These are phyloP conservation scores for Tipula vernalis DNA, from an alignment of 2,888 invertebrate genomes.

Conservation along the genomic window DNA sequence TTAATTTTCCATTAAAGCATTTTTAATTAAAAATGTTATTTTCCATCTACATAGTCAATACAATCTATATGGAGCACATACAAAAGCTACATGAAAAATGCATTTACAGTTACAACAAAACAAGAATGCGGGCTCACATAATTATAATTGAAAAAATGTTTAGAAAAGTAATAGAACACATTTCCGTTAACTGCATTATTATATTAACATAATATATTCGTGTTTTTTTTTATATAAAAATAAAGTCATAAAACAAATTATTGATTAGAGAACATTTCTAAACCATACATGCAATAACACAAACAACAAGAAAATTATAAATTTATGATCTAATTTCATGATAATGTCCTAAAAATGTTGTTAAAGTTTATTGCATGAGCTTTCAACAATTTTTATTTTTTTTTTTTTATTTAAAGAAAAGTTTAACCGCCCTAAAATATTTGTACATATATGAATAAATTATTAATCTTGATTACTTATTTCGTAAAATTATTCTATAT, in stretches of 20 bases:
- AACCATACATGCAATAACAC: neutral
- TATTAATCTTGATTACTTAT: neutral
- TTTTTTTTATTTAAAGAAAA: neutral
- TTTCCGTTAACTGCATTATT: slow-evolving; percentile 4
- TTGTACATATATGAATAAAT: neutral
- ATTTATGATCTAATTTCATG: neutral
- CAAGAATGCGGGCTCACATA: neutral
- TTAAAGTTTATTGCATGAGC: neutral
- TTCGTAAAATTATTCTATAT: too few relatives aligned
- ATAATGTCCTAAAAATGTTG: neutral
- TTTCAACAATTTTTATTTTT: neutral
- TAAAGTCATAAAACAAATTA: neutral
- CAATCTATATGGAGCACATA: neutral
- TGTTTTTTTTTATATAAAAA: neutral
- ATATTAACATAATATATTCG: neutral
- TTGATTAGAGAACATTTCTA: neutral
- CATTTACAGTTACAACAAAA: neutral
- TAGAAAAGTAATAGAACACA: neutral
- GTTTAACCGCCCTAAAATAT: neutral
- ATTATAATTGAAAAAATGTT: neutral
- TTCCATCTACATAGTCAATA: neutral
- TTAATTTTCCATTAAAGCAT: neutral
- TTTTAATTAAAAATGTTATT: neutral
- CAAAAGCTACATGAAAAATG: neutral
- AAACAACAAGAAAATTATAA: neutral